phyloP scores from a whole-genome alignment of 2,113 vertebrate species.

The Chloropsis cyanopogon region DNA sequence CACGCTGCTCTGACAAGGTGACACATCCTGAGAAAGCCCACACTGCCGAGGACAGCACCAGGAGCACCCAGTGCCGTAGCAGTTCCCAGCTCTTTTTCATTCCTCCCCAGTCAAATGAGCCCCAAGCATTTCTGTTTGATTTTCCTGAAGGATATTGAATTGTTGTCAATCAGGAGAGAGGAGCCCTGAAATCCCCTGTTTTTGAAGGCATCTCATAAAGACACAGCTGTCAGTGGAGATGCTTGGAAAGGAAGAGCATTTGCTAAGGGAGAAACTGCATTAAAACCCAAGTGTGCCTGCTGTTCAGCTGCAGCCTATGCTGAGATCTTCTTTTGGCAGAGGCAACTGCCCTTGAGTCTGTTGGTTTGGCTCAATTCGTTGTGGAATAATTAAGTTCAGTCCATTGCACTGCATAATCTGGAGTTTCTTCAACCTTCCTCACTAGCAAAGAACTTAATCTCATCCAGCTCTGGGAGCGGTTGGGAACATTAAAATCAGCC shows the following conservation, averaged over 20 bases:
- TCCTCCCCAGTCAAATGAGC: conserved; percentile 17
- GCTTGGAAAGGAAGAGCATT: not conserved
- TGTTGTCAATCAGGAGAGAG: conserved; percentile 40
- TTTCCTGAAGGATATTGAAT: not conserved
- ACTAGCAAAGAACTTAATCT: not conserved
- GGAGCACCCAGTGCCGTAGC: conserved; percentile 16
- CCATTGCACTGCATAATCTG: not conserved
- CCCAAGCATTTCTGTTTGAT: conserved; percentile 26
- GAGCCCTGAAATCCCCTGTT: not conserved
- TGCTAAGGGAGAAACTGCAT: not conserved
- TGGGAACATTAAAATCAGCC: not conserved
- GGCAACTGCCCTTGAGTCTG: not conserved
- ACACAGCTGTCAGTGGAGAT: not conserved
- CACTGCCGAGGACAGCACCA: conserved; percentile 33
- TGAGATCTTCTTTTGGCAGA: conserved; percentile 24
- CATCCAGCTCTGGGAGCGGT: not conserved
- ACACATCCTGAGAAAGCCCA: conserved; percentile 64
- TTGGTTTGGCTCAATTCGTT: not conserved
- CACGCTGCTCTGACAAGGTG: conserved; percentile 64
- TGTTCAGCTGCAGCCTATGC: not conserved
- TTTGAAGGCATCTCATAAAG: conserved; percentile 21
- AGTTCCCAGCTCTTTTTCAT: conserved; percentile 24
- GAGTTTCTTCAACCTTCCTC: conserved; percentile 8
- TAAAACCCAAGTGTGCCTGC: not conserved
- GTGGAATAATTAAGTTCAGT: conserved; percentile 15